Conservation (phyloP, 2,888 invertebrate genomes). For the Leptogaster cylindrica region DNA sequence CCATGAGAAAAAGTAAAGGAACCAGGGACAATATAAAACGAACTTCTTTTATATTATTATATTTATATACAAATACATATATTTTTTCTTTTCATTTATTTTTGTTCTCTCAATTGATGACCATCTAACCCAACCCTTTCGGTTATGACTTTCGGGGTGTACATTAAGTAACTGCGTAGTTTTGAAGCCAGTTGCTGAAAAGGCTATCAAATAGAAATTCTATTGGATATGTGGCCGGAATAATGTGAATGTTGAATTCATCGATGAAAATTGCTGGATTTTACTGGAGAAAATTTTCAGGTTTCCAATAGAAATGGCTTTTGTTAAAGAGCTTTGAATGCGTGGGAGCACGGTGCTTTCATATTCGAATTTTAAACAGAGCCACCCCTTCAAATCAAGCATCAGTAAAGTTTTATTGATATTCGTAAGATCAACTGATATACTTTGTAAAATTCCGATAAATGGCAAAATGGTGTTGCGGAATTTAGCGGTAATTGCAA, state of each 20-base stretch:
- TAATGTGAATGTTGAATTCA: slow-evolving; percentile 3
- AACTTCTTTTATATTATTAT: slow-evolving; percentile 5
- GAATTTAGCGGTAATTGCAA: too few species aligned
- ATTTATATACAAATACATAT: too few species aligned
- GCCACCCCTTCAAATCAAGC: too few species aligned
- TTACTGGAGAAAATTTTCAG: slow-evolving; percentile 10
- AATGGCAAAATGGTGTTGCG: too few species aligned
- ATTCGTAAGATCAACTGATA: too few species aligned
- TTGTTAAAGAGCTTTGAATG: too few species aligned
- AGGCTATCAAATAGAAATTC: slow-evolving; percentile 24
- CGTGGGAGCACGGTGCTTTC: too few species aligned
- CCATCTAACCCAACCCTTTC: slow-evolving; percentile 8
- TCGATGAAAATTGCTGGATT: slow-evolving; percentile 13
- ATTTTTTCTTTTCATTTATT: too few species aligned
- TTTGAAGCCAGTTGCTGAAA: not conserved
- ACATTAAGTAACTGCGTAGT: slow-evolving; percentile 21
- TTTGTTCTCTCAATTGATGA: not conserved
- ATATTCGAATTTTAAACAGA: too few species aligned
- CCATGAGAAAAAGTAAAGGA: slow-evolving; percentile 13
- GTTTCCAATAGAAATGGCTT: too few species aligned
- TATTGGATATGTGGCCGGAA: slow-evolving; percentile 6
- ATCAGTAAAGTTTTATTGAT: too few species aligned
- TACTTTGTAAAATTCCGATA: too few species aligned
- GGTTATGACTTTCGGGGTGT: not conserved
- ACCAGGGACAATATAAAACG: slow-evolving; percentile 24